Evolutionary conservation across 2,888 invertebrate genomes (phyloP).

Genomic region (Unio delphinus): DNA sequence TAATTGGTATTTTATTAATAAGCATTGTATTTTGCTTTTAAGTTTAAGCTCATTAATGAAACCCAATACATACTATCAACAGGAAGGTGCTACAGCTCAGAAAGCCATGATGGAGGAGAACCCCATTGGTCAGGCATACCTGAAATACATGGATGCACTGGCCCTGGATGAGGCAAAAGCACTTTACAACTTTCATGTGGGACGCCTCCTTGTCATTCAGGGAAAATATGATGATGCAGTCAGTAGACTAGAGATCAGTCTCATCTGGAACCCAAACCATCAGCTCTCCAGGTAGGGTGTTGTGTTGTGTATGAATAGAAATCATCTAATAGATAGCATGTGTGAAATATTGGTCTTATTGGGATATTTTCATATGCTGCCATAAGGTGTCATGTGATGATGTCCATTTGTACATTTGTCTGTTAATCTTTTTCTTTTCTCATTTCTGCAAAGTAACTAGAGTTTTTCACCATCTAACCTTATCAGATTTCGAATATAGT

Average conservation of each 20-base stretch:
- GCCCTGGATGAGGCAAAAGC: slow-evolving; percentile 65
- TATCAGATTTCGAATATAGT: no score
- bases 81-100: slow-evolving; percentile 69
- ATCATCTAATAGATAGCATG: no score
- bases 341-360: no score
- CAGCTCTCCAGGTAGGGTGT: slow-evolving; percentile 58
- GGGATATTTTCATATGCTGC: no score
- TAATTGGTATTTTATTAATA: neutral
- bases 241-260: slow-evolving; percentile 61
- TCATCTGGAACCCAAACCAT: slow-evolving; percentile 65
- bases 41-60: neutral
- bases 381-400: no score
- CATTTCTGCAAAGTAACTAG: no score
- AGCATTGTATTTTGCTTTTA: neutral
- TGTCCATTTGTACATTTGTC: no score
- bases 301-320: no score
- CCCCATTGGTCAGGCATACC: slow-evolving; percentile 67
- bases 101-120: slow-evolving; percentile 65
- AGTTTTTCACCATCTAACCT: no score
- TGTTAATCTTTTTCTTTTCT: no score
- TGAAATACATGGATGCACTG: slow-evolving; percentile 69
- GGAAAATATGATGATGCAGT: slow-evolving; percentile 67
- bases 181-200: slow-evolving; percentile 67
- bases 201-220: slow-evolving; percentile 65
- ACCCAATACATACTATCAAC: neutral